Evolutionary conservation across 2,113 vertebrate species (phyloP).

Genomic region (Aramus guarauna): DNA sequence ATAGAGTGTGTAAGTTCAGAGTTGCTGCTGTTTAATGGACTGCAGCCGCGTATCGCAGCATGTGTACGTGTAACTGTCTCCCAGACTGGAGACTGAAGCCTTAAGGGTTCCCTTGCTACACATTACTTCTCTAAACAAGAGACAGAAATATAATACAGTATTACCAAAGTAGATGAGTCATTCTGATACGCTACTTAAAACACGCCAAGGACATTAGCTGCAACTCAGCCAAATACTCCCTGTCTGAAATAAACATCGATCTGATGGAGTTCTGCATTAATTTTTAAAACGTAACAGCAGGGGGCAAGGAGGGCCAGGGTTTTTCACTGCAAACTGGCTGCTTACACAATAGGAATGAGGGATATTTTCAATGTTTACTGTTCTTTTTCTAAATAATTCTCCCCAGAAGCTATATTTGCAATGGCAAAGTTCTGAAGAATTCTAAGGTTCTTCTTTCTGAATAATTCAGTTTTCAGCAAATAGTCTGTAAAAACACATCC

Average conservation of each 20-base stretch:
- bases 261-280: neutral
- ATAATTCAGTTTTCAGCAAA: neutral
- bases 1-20: neutral
- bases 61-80: neutral
- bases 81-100: neutral
- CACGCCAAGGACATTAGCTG: neutral
- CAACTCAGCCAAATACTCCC: neutral
- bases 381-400: neutral
- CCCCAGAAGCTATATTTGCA: neutral
- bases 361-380: neutral
- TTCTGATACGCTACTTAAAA: neutral
- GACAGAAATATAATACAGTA: neutral
- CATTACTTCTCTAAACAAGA: neutral
- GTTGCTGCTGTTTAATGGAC: neutral
- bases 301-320: neutral
- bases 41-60: neutral
- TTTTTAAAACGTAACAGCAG: conserved; percentile 37
- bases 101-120: neutral
- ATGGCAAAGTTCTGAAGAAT: neutral
- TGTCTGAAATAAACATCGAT: conserved; percentile 10
- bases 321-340: neutral
- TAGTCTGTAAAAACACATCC: neutral
- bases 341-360: neutral
- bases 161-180: neutral
- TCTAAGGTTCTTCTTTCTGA: neutral